Evolutionary conservation across 2,113 vertebrate genomes (phyloP), one percentile per base, ranked within the genome.

Genomic region (Brevimyrus niger): DNA sequence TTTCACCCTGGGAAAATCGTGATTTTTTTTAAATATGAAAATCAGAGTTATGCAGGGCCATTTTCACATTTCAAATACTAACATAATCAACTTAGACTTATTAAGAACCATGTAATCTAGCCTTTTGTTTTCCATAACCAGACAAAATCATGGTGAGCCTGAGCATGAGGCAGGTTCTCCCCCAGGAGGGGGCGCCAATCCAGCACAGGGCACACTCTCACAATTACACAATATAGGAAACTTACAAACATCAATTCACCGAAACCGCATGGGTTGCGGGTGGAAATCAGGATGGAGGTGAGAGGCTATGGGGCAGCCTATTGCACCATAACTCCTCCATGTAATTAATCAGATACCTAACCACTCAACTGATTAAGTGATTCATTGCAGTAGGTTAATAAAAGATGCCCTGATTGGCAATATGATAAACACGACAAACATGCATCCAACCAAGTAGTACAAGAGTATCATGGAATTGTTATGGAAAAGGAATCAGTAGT

Each of bases 1-100:
- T 87, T 35, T 89, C 73, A 80, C 47, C 85, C 89, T 92, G 48
- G 2, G 23, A 61, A 61, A 61, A 61, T n/a, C 7, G 0, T 55
- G 23, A 61, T 61, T n/a, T 58, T 9, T 23, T 19, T 50, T n/a
- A n/a, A 13, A 61, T 61, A n/a, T 61, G 55, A 23, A 61, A 61
- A 9, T 61, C 21, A 61, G 19, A 58, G 23, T n/a, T n/a, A n/a
- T 9, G 55, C 21, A 8, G 23, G 8, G 21, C n/a, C 21, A 61
- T 61, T 61, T 61, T 61, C 21, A 61, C 58, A 61, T n/a, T 61
- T 61, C 23, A 61, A n/a, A 61, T 65, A 3, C 8, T 65, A 65
- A 65, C 23, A n/a, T 65, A 65, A 10, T 8, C 23, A 65, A 65
- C 23, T 27, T 27, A 11, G 23, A 65, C 58, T 61, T 61, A 65